Percentiles rank a stretch among this genome's conserved stretches.
These are phyloP conservation scores for Hoplodrina ambigua DNA, from an alignment of 2,888 invertebrate species.

Conservation along the genomic window DNA sequence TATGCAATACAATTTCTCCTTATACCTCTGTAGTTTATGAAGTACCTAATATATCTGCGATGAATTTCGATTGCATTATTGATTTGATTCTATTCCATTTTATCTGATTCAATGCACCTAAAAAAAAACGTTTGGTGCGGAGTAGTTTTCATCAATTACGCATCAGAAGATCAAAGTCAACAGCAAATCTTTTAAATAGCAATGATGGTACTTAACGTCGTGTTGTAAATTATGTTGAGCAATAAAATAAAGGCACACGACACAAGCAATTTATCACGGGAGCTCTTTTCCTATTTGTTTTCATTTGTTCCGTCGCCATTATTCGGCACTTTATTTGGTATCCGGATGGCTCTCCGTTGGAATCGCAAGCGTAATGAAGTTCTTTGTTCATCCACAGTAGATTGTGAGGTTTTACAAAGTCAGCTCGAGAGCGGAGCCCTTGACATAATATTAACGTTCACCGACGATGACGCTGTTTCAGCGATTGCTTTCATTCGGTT, in stretches of 20 bases:
- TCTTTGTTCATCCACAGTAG: conserved; percentile 72
- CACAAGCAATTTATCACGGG: conserved; percentile 77
- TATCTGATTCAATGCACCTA: neutral
- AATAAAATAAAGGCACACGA: conserved; percentile 78
- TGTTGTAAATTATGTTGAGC: conserved; percentile 75
- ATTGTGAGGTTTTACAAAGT: conserved; percentile 63
- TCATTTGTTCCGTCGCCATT: conserved; percentile 81
- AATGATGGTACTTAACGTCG: conserved; percentile 66
- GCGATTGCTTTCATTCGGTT: conserved; percentile 38
- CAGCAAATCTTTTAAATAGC: conserved; percentile 64
- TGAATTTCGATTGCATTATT: neutral
- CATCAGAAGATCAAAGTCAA: conserved; percentile 32
- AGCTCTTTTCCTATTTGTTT: conserved; percentile 82
- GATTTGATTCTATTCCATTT: neutral
- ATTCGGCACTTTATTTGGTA: conserved; percentile 79
- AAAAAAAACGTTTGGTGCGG: neutral
- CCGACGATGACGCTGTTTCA: conserved; percentile 42
- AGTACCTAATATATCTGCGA: neutral
- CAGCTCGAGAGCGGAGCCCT: conserved; percentile 51
- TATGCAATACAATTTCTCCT: conserved; percentile 4
- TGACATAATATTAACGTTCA: conserved; percentile 61
- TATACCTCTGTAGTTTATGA: neutral
- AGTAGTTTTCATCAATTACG: conserved; percentile 19
- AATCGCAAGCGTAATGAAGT: conserved; percentile 79
- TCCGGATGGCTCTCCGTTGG: conserved; percentile 68